phyloP scores from a whole-genome alignment of 2,113 vertebrate species.

The Lophura nycthemera region DNA sequence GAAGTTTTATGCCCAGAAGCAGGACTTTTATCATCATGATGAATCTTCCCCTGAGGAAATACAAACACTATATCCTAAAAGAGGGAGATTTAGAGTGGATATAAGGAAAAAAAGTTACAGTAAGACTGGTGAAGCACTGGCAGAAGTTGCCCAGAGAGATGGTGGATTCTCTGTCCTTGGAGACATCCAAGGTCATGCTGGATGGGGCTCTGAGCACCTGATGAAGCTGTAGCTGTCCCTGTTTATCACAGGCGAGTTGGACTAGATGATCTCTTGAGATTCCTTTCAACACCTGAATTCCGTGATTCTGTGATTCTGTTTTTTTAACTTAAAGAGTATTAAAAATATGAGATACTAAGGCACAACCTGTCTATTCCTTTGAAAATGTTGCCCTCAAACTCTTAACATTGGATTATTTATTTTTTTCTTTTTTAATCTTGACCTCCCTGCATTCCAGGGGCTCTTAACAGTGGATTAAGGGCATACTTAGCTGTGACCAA shows the following conservation, averaged over 20 bases:
- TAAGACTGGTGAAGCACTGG: not conserved
- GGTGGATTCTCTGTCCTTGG: too few relatives aligned
- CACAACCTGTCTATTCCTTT: not conserved
- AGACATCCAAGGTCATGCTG: too few relatives aligned
- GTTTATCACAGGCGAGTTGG: too few relatives aligned
- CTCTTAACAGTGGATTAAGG: constrained; percentile 38
- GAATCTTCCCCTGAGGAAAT: not conserved
- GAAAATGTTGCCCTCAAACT: not conserved
- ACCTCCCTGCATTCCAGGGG: constrained; percentile 9
- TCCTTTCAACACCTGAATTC: too few relatives aligned
- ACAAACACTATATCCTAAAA: not conserved
- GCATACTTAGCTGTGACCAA: constrained; percentile 16
- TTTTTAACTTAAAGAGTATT: not conserved
- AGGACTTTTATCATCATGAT: not conserved
- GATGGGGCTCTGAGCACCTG: too few relatives aligned
- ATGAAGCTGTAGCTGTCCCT: too few relatives aligned
- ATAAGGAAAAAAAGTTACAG: too few relatives aligned
- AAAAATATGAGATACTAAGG: not conserved
- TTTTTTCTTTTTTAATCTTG: not conserved
- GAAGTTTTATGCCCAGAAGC: not conserved
- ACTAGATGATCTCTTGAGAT: too few relatives aligned
- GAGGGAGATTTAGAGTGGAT: too few relatives aligned
- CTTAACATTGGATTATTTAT: not conserved
- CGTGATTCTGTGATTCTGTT: too few relatives aligned
- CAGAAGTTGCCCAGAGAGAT: not conserved